Base-by-base conservation (phyloP, 2,797 vertebrate genomes). In the Halcyon chelicuti region DNA sequence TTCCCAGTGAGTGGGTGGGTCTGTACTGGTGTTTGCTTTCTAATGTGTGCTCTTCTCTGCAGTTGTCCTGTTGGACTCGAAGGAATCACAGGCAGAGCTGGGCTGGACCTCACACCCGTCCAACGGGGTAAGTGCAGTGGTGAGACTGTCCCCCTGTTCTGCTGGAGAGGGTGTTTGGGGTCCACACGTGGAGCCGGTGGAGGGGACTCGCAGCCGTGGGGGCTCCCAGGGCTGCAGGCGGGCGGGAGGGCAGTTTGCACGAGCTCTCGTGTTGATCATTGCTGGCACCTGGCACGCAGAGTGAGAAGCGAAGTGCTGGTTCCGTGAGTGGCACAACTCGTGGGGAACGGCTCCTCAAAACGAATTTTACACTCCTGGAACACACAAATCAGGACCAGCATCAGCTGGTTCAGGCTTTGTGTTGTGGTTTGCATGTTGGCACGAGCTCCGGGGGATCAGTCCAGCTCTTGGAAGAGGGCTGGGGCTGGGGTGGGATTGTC, bases 1-100 rank as follows among this genome's bases (percentile, higher is more conserved):
- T 47, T 75, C 60, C 37, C 49, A 0, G 0, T 1, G 7, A 28
- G 4, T 0, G 3, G 23, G 3, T 1, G 47, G 31, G 3, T 33
- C 0, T 42, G 47, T 9, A 6, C 14, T 5, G 40, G 29, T 28
- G 44, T 71, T 66, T 37, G 65, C 42, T 49, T 18, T 33, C 46
- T 80, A 8, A 80, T 6, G 1, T 1, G 5, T 58, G 55, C 16
- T 63, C 26, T 87, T 77, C 88, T 83, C 84, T 97, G 58, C 97
- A 99, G 99, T 99, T 95, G 97, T 99, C 95, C 98, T 99, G 85
- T 98, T 99, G 98, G 99, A 99, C 97, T 99, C 99, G 23, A 99
- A 99, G 97, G 99, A 99, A 91, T 99, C 99, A 2, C 99, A 99
- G 96, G 99, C 99, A 2, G 99, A 99, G 96, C 97, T 99, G 92